phyloP scores from a whole-genome alignment of 1,140 invertebrate species.

The Rhynchophorus ferrugineus region DNA sequence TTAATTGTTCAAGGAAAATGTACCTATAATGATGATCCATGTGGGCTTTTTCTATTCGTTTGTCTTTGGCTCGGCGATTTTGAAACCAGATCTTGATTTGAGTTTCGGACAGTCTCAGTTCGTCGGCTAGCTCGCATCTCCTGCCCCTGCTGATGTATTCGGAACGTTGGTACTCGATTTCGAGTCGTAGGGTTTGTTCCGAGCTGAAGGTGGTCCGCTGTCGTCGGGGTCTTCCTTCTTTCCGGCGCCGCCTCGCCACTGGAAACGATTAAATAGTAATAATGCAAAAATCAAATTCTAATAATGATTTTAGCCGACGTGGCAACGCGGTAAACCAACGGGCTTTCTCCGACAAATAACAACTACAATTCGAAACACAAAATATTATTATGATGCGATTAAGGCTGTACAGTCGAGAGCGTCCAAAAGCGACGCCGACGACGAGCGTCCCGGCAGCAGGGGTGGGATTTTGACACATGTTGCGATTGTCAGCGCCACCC shows the following conservation, averaged over 20 bases:
- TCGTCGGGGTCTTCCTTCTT: conserved; percentile 74
- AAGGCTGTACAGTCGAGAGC: conserved; percentile 8
- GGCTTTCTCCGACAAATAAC: conserved; percentile 9
- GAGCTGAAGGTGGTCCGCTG: conserved; percentile 92
- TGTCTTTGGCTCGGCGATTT: conserved; percentile 90
- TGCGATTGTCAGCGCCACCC: not conserved
- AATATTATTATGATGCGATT: conserved; percentile 29
- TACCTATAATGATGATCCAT: conserved; percentile 91
- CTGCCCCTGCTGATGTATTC: conserved; percentile 86
- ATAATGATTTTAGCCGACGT: not conserved
- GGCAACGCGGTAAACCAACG: conserved; percentile 1
- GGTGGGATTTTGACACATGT: conserved; percentile 14
- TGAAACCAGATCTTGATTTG: conserved; percentile 98
- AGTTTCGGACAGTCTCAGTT: conserved; percentile 78
- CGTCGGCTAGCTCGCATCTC: conserved; percentile 78
- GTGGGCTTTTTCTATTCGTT: conserved; percentile 91
- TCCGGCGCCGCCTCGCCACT: conserved; percentile 79
- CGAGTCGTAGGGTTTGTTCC: conserved; percentile 83
- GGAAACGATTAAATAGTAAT: conserved; percentile 20
- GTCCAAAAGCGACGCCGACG: conserved; percentile 9
- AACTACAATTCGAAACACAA: conserved; percentile 25
- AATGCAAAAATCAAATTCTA: not conserved
- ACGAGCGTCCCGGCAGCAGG: not conserved
- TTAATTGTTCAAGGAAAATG: not conserved
- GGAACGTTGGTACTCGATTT: conserved; percentile 81